These are phyloP conservation scores for Sphinx pinastri DNA, from an alignment of 2,888 invertebrate genomes.

Conservation along the genomic window DNA sequence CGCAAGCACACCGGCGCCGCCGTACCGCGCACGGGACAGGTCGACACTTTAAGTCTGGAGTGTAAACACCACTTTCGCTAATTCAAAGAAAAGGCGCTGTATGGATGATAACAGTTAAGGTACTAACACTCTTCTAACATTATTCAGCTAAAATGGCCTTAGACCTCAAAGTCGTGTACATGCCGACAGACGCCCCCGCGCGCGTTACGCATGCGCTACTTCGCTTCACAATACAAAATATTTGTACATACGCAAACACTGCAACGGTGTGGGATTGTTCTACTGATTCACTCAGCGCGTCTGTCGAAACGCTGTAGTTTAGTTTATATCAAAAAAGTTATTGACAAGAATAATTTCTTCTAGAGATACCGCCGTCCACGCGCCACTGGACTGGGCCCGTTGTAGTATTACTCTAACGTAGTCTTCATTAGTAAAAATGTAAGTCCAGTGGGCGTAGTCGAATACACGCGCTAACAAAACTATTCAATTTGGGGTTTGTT, in stretches of 20 bases:
- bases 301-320: neutral
- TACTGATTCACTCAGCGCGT: conserved; percentile 8
- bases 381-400: neutral
- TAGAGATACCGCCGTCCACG: neutral
- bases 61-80: neutral
- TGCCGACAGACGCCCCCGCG: neutral
- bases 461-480: too few relatives aligned
- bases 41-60: neutral
- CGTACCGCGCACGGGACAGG: neutral
- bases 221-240: conserved; percentile 15
- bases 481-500: too few relatives aligned
- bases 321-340: neutral
- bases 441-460: neutral
- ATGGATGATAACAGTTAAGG: too few relatives aligned
- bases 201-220: neutral
- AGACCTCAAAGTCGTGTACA: neutral
- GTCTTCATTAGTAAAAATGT: neutral
- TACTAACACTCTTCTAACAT: too few relatives aligned
- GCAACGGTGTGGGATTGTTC: conserved; percentile 6
- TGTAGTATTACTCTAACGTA: neutral
- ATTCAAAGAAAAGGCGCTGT: neutral
- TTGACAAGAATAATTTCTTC: conserved; percentile 2
- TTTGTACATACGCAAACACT: conserved; percentile 21
- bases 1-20: neutral
- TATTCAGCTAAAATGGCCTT: too few relatives aligned